Evolutionary conservation across 1,140 invertebrate genomes (phyloP), one percentile per base, ranked within the genome.

Genomic region (Drosophila repleta): DNA sequence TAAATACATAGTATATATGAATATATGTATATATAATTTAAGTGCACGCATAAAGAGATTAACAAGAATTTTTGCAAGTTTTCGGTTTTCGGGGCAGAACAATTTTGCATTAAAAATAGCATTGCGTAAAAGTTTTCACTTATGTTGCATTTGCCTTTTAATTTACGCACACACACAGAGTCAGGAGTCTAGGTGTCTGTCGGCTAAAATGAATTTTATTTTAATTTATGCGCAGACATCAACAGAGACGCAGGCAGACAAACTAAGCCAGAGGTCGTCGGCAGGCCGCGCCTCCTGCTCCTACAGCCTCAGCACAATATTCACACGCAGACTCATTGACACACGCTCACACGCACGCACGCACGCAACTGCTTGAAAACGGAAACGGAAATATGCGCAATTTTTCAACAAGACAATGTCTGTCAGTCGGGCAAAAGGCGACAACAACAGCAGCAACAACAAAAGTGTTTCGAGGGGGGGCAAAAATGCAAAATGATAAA

Each of bases 221-320:
- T 85, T 87, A 85, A 85, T 82, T 85, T 85, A 85, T 85, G 82
- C 82, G 21, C 76, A 70, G 65, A 77, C 71, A 69, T 69, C 58
- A 57, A 41, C 64, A 67, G 48, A 64, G 48, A 64, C 72, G 45
- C 35, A 58, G 53, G 41, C 67, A 80, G 60, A 68, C 63, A 67
- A 87, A 87, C 77, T 80, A 74, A 75, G 84, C 43, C 45, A 52
- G 61, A 85, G 81, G 56, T 85, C 67, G 72, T 29, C 67, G 72
- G 24, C 43, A 45, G 29, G 45, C 10, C 24, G 63, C 4, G 48
- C 32, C 39, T 5, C 15, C 10, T 6, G 10, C 32, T 0, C 10
- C 32, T 11, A 11, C 29, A 1, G 4, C 21, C 2, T 3, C 52
- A 29, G 17, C 24, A 29, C 26, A 17, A 45, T 20, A n/a, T 61